Evolutionary conservation across 2,888 invertebrate genomes (phyloP).

Genomic region (Harpalus rubripes): DNA sequence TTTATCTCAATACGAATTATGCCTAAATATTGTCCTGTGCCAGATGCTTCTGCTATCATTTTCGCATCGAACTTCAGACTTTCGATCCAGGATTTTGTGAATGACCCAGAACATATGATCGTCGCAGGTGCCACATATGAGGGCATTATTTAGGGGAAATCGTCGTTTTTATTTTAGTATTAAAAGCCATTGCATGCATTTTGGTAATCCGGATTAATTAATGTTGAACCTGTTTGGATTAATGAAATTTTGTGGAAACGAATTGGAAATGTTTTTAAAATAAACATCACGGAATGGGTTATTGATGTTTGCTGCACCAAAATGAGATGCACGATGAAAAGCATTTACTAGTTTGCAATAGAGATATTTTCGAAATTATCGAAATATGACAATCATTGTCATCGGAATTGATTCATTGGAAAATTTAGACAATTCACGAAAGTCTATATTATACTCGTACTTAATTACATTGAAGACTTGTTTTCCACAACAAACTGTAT

Average conservation of each 20-base stretch:
- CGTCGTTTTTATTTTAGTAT: background rate
- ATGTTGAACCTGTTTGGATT: constrained; percentile 14
- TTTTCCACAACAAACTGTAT: too few relatives aligned
- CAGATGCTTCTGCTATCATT: background rate
- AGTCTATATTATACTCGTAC: too few relatives aligned
- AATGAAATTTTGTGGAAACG: constrained; percentile 8
- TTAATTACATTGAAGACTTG: too few relatives aligned
- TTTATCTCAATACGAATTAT: too few relatives aligned
- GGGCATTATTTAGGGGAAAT: background rate
- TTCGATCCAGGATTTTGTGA: background rate
- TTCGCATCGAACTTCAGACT: background rate
- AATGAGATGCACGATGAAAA: background rate
- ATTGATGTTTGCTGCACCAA: background rate
- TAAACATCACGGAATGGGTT: background rate
- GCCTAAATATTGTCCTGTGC: background rate
- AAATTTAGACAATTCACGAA: too few relatives aligned
- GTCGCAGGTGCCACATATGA: background rate
- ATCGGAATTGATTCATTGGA: too few relatives aligned
- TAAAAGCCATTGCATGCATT: constrained; percentile 5
- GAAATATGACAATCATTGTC: background rate
- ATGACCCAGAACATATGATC: background rate
- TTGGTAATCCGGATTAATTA: constrained; percentile 19
- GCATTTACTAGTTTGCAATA: background rate
- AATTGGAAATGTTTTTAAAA: constrained; percentile 7
- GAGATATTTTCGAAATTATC: background rate